Percentiles rank a stretch among this genome's conserved stretches.
Conservation (phyloP, 2,797 vertebrate species). For the Glyptemys insculpta region DNA sequence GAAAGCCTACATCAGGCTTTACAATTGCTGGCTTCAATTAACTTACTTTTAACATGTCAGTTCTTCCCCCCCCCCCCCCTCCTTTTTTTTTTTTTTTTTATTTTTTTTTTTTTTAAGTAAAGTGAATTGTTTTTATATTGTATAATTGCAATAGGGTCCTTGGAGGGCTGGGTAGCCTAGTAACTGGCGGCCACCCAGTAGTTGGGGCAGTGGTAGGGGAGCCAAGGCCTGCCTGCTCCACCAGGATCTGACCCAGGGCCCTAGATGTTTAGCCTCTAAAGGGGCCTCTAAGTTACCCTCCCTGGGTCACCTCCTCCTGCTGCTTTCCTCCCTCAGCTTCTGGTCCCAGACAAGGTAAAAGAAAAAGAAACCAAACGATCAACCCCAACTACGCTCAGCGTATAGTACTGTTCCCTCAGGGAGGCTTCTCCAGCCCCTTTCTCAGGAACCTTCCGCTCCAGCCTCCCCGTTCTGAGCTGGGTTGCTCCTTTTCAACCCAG, state of each 20-base stretch:
- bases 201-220: not conserved
- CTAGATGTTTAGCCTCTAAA: not conserved
- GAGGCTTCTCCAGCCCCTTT: not conserved
- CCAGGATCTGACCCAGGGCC: not conserved
- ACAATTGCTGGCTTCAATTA: not conserved
- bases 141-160: not conserved
- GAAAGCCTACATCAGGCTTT: not conserved
- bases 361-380: not conserved
- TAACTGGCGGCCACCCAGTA: not conserved
- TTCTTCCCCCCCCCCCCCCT: too few species aligned
- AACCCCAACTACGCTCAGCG: not conserved
- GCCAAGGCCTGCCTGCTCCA: not conserved
- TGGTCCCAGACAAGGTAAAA: not conserved
- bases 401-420: not conserved
- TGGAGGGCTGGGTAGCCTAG: not conserved
- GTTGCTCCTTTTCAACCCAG: not conserved
- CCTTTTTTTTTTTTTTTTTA: too few species aligned
- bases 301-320: not conserved
- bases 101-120: not conserved
- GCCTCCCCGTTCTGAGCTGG: not conserved
- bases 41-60: not conserved
- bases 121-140: not conserved
- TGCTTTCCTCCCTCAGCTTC: not conserved
- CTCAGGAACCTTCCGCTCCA: not conserved
- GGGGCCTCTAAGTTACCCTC: not conserved